These are phyloP conservation scores for Gasteruption jaculator DNA, from an alignment of 2,888 invertebrate species.

Conservation along the genomic window DNA sequence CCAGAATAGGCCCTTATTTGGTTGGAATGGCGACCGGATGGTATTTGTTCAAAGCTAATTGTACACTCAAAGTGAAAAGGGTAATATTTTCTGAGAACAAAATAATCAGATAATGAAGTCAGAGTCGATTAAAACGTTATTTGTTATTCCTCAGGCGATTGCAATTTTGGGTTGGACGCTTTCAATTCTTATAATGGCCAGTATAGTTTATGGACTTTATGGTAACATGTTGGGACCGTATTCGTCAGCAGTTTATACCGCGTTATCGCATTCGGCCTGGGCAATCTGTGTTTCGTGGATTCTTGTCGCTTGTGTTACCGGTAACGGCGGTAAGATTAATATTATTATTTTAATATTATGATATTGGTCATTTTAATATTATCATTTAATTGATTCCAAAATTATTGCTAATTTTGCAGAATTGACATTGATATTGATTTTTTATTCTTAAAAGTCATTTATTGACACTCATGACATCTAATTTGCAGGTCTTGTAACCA, in stretches of 20 bases:
- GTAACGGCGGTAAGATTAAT: constrained; percentile 47
- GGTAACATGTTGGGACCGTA: constrained; percentile 35
- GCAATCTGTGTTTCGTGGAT: constrained; percentile 51
- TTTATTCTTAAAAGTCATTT: background rate
- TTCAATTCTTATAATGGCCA: constrained; percentile 34
- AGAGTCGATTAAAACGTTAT: background rate
- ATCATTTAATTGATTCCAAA: background rate
- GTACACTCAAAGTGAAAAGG: constrained; percentile 34
- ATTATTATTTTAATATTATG: constrained; percentile 5
- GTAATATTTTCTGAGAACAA: no score
- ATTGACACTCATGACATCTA: constrained; percentile 35
- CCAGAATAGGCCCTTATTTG: constrained; percentile 47
- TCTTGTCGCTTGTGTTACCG: constrained; percentile 50
- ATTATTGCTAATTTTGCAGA: no score
- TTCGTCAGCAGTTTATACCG: constrained; percentile 44
- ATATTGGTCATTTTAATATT: constrained; percentile 1
- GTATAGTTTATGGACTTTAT: constrained; percentile 45
- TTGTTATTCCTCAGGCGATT: constrained; percentile 11
- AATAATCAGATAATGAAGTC: no score
- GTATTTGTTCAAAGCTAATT: constrained; percentile 37
- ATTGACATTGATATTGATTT: constrained; percentile 2
- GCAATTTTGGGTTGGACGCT: constrained; percentile 37
- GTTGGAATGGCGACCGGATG: constrained; percentile 45
- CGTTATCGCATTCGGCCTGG: constrained; percentile 53
- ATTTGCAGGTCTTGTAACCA: constrained; percentile 51